Conservation (phyloP, 2,888 invertebrate species). For the Branchinecta sandiegonensis region DNA sequence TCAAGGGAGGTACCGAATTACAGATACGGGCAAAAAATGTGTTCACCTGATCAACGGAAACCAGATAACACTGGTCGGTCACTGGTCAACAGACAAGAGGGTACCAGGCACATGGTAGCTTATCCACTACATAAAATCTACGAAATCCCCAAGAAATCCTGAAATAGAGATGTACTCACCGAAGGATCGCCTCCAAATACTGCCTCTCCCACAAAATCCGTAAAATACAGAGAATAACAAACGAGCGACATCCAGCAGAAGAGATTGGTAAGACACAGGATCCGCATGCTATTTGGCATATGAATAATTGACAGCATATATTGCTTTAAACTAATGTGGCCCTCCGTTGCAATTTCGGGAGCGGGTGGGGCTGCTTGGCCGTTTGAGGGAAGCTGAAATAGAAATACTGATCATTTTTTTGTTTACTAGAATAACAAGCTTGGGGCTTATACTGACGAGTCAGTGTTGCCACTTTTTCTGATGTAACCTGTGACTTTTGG, state of each 20-base stretch:
- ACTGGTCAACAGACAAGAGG: too few species aligned
- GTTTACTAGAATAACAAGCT: too few species aligned
- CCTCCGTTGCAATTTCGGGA: neutral
- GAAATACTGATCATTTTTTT: too few species aligned
- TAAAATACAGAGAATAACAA: conserved; percentile 89
- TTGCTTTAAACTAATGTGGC: conserved; percentile 40
- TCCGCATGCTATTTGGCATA: conserved; percentile 72
- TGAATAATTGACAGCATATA: conserved; percentile 77
- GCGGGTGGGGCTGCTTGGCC: neutral
- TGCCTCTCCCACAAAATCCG: conserved; percentile 85
- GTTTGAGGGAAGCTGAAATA: neutral
- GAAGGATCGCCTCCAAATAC: conserved; percentile 77
- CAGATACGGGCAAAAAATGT: too few species aligned
- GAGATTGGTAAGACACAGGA: conserved; percentile 79
- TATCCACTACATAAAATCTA: too few species aligned
- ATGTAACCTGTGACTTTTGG: too few species aligned
- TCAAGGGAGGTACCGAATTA: too few species aligned
- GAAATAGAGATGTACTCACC: conserved; percentile 36
- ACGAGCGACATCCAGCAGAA: conserved; percentile 98
- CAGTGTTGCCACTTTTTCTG: too few species aligned
- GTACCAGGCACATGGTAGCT: too few species aligned
- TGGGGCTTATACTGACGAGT: too few species aligned
- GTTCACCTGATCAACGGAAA: too few species aligned
- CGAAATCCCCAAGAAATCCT: neutral
- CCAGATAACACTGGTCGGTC: too few species aligned